Evolutionary conservation across 1,140 invertebrate species (phyloP).

Genomic region (Trinorchestia longiramus): DNA sequence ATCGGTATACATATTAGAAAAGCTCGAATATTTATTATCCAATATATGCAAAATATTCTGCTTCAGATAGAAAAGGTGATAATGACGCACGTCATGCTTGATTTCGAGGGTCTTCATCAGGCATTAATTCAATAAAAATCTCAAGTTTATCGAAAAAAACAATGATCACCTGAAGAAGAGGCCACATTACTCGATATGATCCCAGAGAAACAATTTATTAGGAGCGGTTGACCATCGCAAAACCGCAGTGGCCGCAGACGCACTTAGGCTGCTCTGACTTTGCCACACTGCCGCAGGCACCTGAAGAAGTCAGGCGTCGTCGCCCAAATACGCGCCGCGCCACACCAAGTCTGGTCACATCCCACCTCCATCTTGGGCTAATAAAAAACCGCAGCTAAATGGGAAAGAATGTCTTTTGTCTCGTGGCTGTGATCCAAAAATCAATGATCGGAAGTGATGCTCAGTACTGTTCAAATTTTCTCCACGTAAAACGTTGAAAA

Average conservation of each 20-base stretch:
- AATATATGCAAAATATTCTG: background rate
- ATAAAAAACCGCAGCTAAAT: slow-evolving; percentile 1
- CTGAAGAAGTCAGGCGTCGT: background rate
- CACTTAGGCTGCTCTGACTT: background rate
- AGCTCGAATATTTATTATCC: background rate
- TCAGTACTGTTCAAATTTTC: background rate
- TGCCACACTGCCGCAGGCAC: background rate
- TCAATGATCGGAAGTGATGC: background rate
- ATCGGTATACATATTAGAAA: background rate
- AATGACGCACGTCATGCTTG: background rate
- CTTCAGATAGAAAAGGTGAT: background rate
- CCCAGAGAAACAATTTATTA: slow-evolving; percentile 9
- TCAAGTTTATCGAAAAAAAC: background rate
- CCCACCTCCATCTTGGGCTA: background rate
- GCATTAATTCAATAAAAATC: background rate
- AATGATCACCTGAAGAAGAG: slow-evolving; percentile 7
- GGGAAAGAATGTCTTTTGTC: background rate
- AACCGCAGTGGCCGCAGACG: background rate
- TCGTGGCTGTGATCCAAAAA: background rate
- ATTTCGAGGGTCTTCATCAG: background rate
- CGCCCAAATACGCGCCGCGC: background rate
- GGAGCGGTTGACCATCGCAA: background rate
- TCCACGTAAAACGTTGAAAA: background rate
- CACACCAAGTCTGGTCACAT: background rate
- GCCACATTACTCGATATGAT: background rate